Evolutionary conservation across 2,888 invertebrate species (phyloP), one percentile per base, ranked within the genome.

Genomic region (Lithophane ornitopus): DNA sequence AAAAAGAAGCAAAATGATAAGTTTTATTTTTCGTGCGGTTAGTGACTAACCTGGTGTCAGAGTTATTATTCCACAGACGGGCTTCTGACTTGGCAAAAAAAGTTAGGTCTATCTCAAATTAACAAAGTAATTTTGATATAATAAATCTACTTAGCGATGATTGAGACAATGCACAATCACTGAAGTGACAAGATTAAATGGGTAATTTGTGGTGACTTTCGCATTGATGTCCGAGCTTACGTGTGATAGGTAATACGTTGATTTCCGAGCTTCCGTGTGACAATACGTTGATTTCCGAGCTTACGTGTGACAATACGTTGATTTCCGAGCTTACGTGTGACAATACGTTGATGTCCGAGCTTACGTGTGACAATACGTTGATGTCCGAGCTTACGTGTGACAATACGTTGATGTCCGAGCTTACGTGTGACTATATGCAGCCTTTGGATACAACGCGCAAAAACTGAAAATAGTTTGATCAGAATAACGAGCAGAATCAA

Each of bases 121-220:
- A 79, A 80, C 74, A 69, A 70, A 80, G 63, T 76, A 70, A 76
- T 84, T 73, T 79, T 76, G 84, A 86, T 76, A 74, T 39, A 8
- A 74, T 39, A 8, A 84, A 81, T 85, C 82, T 63, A n/a, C n/a
- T n/a, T 52, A 14, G 65, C 16, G 59, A 80, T 72, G 78, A 76
- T 83, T 76, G 74, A 85, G 77, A 84, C 70, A 82, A 81, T 76
- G 79, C 74, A 77, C 74, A 67, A 68, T 77, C 79, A 82, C 56
- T n/a, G n/a, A 74, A 69, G 67, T 83, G 84, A 89, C 83, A 86
- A 81, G 83, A 90, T 89, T 88, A 71, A 70, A 34, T 58, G 34
- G n/a, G 58, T 69, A 82, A 85, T 85, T 85, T 77, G 74, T 73
- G 63, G 78, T 26, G 39, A 62, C 75, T 87, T 79, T 85, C 78